A percentile compares a stretch with the other conserved stretches of the same genome.
Evolutionary conservation across 2,113 vertebrate species (phyloP).

Genomic region (Litocranius walleri): DNA sequence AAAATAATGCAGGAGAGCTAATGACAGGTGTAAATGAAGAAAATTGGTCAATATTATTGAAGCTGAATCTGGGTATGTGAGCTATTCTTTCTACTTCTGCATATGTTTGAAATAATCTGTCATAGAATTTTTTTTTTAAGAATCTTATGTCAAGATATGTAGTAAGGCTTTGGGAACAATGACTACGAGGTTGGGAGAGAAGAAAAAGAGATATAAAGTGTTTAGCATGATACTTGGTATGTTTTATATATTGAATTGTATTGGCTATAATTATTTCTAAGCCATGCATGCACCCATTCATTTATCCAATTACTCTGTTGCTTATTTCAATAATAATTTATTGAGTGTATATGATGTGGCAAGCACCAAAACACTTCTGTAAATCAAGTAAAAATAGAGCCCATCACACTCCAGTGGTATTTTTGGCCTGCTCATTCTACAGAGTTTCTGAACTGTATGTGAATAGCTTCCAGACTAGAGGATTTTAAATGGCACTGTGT

Average conservation of each 20-base stretch:
- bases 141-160: neutral
- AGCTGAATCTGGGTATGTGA: neutral
- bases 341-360: neutral
- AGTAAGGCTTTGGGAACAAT: neutral
- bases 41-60: neutral
- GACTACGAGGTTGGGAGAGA: neutral
- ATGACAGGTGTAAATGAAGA: neutral
- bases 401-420: neutral
- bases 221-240: neutral
- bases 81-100: neutral
- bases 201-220: neutral
- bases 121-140: neutral
- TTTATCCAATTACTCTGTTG: neutral
- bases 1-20: neutral
- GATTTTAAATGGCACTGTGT: neutral
- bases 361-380: neutral
- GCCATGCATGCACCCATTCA: neutral
- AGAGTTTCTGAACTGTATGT: neutral
- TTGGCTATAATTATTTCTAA: neutral
- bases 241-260: neutral
- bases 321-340: neutral
- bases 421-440: neutral
- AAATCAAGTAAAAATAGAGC: neutral
- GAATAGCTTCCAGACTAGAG: neutral
- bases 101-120: neutral